Conservation (phyloP, 2,888 invertebrate genomes). For the Calameuta idolon region DNA sequence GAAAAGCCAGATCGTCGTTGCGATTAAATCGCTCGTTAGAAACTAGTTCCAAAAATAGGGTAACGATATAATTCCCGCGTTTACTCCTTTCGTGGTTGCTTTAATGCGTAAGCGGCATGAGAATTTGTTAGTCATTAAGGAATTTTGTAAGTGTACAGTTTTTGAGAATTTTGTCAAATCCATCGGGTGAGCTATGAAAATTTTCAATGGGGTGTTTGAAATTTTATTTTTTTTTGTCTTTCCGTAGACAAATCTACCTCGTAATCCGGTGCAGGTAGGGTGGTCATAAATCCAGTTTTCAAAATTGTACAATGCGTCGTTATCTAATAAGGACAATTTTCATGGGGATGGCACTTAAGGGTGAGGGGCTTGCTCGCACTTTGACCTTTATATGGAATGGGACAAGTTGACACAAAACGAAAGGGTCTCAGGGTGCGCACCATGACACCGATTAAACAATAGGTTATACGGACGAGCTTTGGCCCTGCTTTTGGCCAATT, state of each 20-base stretch:
- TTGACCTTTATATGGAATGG: neutral
- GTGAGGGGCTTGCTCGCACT: neutral
- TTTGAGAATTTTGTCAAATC: neutral
- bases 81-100: neutral
- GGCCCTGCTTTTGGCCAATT: slow-evolving; percentile 6
- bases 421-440: slow-evolving; percentile 26
- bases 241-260: neutral
- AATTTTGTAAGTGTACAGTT: neutral
- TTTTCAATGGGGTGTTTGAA: neutral
- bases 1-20: neutral
- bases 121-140: neutral
- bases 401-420: slow-evolving; percentile 22
- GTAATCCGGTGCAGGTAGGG: neutral
- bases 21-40: neutral
- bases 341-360: neutral
- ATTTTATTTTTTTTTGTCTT: neutral
- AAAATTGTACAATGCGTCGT: slow-evolving; percentile 16
- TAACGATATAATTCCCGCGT: neutral
- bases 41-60: neutral
- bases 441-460: slow-evolving; percentile 12
- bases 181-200: neutral
- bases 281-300: neutral
- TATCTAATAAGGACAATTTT: slow-evolving; percentile 33
- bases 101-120: neutral
- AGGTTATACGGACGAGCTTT: neutral